Percentiles rank a stretch among this genome's conserved stretches.
Conservation (phyloP, 37 sponge, comb jelly and placozoan species). For the Tethya wilhelma region DNA sequence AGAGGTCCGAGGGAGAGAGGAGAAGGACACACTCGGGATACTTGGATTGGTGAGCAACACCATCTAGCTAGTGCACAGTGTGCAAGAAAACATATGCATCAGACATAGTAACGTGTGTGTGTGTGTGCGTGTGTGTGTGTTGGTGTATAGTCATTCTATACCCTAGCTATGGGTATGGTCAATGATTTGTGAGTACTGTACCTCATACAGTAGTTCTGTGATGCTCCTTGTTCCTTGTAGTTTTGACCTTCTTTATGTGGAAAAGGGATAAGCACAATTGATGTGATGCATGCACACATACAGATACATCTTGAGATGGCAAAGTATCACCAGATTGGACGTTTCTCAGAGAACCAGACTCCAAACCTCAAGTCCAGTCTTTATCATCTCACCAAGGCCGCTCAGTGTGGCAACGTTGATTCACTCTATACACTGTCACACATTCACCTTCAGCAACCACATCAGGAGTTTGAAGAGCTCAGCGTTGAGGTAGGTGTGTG, state of each 20-base stretch:
- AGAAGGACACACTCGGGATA: constrained; percentile 21
- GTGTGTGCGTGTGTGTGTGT: too few relatives aligned
- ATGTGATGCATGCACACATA: background rate
- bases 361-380: constrained; percentile 53
- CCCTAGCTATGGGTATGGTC: too few relatives aligned
- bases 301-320: constrained; percentile 89
- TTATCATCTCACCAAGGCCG: constrained; percentile 79
- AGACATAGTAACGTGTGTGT: background rate
- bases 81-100: too few relatives aligned
- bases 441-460: constrained; percentile 74
- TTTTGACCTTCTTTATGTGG: too few relatives aligned
- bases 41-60: constrained; percentile 55
- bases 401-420: constrained; percentile 30
- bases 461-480: constrained; percentile 48
- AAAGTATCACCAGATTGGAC: constrained; percentile 72
- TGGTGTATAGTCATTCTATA: too few relatives aligned
- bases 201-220: too few relatives aligned
- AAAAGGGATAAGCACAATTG: background rate
- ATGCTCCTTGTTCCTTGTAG: too few relatives aligned
- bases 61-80: too few relatives aligned
- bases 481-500: constrained; percentile 41
- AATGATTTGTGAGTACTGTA: too few relatives aligned
- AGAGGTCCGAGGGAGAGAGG: background rate
- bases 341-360: constrained; percentile 69
- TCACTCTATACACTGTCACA: constrained; percentile 54